A percentile compares a stretch with the other conserved stretches of the same genome.
Evolutionary conservation across 2,797 vertebrate genomes (phyloP).

Genomic region (Chaetodon trifasciatus): DNA sequence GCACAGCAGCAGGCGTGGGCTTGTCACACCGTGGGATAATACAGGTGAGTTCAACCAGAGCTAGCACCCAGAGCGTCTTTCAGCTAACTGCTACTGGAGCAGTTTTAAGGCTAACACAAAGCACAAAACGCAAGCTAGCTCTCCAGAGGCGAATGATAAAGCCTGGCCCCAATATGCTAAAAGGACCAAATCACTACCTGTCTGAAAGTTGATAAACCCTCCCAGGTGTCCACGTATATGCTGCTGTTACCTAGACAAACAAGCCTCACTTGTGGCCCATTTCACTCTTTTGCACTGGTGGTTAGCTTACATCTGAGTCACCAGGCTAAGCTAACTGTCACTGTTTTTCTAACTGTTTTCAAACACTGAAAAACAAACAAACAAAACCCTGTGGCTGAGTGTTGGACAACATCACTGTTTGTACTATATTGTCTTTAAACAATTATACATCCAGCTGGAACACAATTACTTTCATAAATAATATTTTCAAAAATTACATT

Average conservation of each 20-base stretch:
- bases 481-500: background rate
- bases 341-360: background rate
- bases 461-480: background rate
- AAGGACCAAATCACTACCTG: background rate
- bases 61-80: background rate
- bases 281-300: background rate
- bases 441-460: background rate
- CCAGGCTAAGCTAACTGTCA: background rate
- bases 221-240: background rate
- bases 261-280: background rate
- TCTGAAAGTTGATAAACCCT: background rate
- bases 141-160: background rate
- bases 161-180: background rate
- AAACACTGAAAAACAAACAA: background rate
- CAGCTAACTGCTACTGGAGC: background rate
- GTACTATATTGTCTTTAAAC: background rate
- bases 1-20: conserved; percentile 18
- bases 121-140: background rate
- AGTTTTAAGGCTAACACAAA: background rate
- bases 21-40: background rate
- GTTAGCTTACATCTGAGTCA: too few relatives aligned
- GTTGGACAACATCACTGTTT: background rate
- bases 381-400: background rate
- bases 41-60: conserved; percentile 31
- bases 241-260: background rate